Evolutionary conservation across 2,888 invertebrate genomes (phyloP), one percentile per base, ranked within the genome.

Genomic region (Agrochola circellaris): DNA sequence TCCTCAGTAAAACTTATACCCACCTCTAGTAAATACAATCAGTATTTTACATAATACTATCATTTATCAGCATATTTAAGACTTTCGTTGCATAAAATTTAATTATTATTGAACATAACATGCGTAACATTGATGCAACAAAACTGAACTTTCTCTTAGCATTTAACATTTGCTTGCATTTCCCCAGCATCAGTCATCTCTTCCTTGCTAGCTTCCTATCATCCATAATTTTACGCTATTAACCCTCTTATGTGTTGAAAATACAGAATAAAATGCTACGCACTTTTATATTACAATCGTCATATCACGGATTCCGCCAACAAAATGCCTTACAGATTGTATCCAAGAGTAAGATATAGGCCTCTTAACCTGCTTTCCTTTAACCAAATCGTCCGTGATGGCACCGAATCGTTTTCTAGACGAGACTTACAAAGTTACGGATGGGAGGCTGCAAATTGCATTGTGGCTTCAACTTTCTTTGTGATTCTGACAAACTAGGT

Each of bases 381-480:
- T 67, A 76, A 79, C 75, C 90, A 91, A 92, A 92, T 91, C 87
- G 89, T 87, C 91, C 89, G 90, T 89, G 89, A 89, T 91, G 87
- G 79, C 82, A 85, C 87, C 80, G 77, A 90, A 90, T 89, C 71
- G 72, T 86, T 90, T 91, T 92, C 91, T 92, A 89, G 89, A 89
- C 83, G 75, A 90, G 87, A 73, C 73, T 69, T 67, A 77, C 84
- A 69, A 78, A 80, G 94, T 92, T 92, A 93, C 94, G 95, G 91
- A 93, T 85, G 77, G 87, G 81, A 89, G 86, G 88, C 86, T 89
- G 75, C 91, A 92, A 94, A 94, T 93, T 93, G 91, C 89, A 74
- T 91, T 92, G 92, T 86, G 90, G 91, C 84, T 80, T 72, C 80
- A 79, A 91, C 94, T 95, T 94, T 94, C 94, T 90, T 92, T 90